Conservation (phyloP, 1,140 invertebrate species). For the Cyclargus thomasi region DNA sequence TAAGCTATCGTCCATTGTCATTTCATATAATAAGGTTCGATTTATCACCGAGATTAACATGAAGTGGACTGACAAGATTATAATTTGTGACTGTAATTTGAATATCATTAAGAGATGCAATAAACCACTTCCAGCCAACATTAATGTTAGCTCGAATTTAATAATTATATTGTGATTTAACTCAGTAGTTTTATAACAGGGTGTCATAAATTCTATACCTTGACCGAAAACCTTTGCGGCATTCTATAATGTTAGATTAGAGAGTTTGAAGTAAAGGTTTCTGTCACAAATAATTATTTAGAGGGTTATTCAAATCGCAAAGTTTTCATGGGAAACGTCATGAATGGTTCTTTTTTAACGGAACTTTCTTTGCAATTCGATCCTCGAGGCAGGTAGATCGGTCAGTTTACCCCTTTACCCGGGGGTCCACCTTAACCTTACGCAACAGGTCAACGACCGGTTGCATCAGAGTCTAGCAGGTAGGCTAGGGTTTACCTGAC, state of each 20-base stretch:
- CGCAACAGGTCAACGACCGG: background rate
- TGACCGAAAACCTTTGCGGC: too few relatives aligned
- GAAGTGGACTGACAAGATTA: background rate
- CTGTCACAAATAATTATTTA: too few relatives aligned
- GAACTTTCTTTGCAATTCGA: background rate
- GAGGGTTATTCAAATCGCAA: too few relatives aligned
- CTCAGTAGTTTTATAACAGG: background rate
- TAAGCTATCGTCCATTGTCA: background rate
- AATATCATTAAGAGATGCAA: background rate
- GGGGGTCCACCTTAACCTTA: background rate
- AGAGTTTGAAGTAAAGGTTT: too few relatives aligned
- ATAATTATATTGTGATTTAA: background rate
- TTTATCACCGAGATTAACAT: background rate
- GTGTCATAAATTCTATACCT: too few relatives aligned
- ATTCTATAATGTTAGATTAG: too few relatives aligned
- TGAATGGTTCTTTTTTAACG: background rate
- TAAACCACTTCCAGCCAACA: background rate
- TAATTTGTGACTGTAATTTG: background rate
- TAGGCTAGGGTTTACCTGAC: slow-evolving; percentile 1
- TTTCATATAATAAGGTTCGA: background rate
- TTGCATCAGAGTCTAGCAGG: slow-evolving; percentile 6
- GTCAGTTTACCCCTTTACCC: background rate
- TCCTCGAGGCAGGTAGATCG: background rate
- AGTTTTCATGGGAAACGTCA: too few relatives aligned
- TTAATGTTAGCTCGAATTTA: background rate